phyloP scores from a whole-genome alignment of 2,797 vertebrate species.

The Neosalanx taihuensis region DNA sequence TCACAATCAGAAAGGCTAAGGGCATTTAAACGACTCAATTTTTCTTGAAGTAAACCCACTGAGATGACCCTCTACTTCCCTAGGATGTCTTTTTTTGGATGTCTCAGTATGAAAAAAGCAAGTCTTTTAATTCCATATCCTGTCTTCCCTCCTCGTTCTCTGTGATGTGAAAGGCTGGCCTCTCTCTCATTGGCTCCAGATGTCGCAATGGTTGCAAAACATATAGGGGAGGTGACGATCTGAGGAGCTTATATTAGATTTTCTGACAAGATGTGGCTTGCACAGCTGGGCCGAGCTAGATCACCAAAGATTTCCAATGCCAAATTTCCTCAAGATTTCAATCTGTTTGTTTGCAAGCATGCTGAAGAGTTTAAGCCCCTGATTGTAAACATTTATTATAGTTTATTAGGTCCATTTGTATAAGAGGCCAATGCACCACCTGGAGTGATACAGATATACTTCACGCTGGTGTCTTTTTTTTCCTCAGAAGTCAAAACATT shows the following conservation, averaged over 20 bases:
- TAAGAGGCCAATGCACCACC: slow-evolving; percentile 48
- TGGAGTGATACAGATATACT: slow-evolving; percentile 51
- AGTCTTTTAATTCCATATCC: slow-evolving; percentile 23
- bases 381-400: slow-evolving; percentile 64
- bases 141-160: slow-evolving; percentile 15
- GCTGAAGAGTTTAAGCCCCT: slow-evolving; percentile 59
- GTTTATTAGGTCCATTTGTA: slow-evolving; percentile 55
- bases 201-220: slow-evolving; percentile 51
- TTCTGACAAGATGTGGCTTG: slow-evolving; percentile 54
- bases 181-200: slow-evolving; percentile 64
- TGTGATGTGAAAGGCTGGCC: slow-evolving; percentile 44
- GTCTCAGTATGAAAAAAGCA: slow-evolving; percentile 36
- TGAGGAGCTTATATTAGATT: slow-evolving; percentile 51
- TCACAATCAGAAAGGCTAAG: slow-evolving; percentile 25
- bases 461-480: slow-evolving; percentile 26
- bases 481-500: slow-evolving; percentile 30
- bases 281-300: slow-evolving; percentile 60
- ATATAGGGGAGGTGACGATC: slow-evolving; percentile 42
- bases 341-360: slow-evolving; percentile 59
- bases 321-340: slow-evolving; percentile 54
- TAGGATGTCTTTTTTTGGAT: slow-evolving; percentile 17
- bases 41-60: slow-evolving; percentile 36
- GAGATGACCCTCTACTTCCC: slow-evolving; percentile 7
- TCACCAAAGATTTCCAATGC: slow-evolving; percentile 45
- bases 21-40: slow-evolving; percentile 44